A percentile compares a stretch with the other conserved stretches of the same genome.
Evolutionary conservation across 2,797 vertebrate species (phyloP).

Genomic region (Dallia pectoralis): DNA sequence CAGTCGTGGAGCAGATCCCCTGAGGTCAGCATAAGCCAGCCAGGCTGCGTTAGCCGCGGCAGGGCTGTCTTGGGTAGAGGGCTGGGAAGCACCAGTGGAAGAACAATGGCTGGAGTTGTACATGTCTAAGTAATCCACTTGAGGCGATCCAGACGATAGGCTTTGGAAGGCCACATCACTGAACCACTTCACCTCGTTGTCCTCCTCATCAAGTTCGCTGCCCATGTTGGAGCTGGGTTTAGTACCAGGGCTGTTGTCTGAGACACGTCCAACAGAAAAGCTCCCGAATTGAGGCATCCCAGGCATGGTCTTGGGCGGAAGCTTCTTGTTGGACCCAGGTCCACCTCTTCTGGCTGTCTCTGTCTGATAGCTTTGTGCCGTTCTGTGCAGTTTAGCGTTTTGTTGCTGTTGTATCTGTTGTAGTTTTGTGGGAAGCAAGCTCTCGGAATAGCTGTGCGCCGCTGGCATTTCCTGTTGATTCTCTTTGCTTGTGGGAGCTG

Average conservation of each 20-base stretch:
- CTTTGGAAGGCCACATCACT: conserved; percentile 78
- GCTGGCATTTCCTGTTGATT: conserved; percentile 71
- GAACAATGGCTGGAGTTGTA: conserved; percentile 82
- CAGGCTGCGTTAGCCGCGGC: conserved; percentile 69
- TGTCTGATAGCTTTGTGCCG: conserved; percentile 61
- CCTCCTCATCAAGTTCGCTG: conserved; percentile 83
- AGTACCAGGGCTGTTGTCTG: conserved; percentile 59
- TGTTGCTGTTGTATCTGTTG: conserved; percentile 66
- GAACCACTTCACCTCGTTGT: conserved; percentile 84
- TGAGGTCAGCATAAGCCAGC: conserved; percentile 75
- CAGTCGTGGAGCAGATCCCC: conserved; percentile 63
- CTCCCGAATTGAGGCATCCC: conserved; percentile 57
- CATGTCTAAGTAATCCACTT: conserved; percentile 80
- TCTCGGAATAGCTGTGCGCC: conserved; percentile 74
- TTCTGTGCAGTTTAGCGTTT: conserved; percentile 51
- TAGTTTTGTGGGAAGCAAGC: conserved; percentile 66
- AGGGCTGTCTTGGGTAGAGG: conserved; percentile 80
- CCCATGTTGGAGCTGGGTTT: conserved; percentile 79
- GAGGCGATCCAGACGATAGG: conserved; percentile 71
- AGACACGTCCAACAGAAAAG: conserved; percentile 48
- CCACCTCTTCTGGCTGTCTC: conserved; percentile 57
- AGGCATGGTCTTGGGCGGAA: conserved; percentile 47
- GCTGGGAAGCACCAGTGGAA: conserved; percentile 77
- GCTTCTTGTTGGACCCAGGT: conserved; percentile 50
- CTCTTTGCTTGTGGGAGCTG: conserved; percentile 76